phyloP scores from a whole-genome alignment of 64 coral and sea anemone genomes.

The Catalaphyllia jardinei region DNA sequence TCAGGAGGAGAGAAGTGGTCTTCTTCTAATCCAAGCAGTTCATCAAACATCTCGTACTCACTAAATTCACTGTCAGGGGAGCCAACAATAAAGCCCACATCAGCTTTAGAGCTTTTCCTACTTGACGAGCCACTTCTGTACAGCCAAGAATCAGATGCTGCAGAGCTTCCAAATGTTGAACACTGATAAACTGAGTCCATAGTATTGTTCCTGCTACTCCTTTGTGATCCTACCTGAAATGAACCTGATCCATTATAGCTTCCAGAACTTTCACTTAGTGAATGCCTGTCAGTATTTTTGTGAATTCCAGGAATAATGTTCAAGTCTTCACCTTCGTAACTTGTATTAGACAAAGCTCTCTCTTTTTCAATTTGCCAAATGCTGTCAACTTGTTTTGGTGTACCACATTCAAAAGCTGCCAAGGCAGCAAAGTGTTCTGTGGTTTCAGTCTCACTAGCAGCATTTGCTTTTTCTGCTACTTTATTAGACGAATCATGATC shows the following conservation, averaged over 20 bases:
- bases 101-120: slow-evolving; percentile 48
- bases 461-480: not conserved
- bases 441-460: not conserved
- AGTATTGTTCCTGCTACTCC: slow-evolving; percentile 33
- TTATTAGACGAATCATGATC: not conserved
- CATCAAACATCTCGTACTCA: slow-evolving; percentile 96
- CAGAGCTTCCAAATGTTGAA: slow-evolving; percentile 24
- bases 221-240: slow-evolving; percentile 50
- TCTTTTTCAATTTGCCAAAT: slow-evolving; percentile 25
- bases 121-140: slow-evolving; percentile 4
- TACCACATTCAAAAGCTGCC: slow-evolving; percentile 58
- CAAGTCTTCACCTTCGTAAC: slow-evolving; percentile 74
- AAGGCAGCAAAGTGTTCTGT: slow-evolving; percentile 16
- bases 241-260: slow-evolving; percentile 86
- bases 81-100: slow-evolving; percentile 30
- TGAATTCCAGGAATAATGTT: slow-evolving; percentile 99
- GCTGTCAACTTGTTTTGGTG: slow-evolving; percentile 42
- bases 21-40: slow-evolving; percentile 87
- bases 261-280: slow-evolving; percentile 65
- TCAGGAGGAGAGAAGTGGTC: slow-evolving; percentile 93
- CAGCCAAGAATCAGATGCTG: slow-evolving; percentile 44
- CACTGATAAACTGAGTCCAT: slow-evolving; percentile 45
- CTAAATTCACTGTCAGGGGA: slow-evolving; percentile 72
- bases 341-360: not conserved
- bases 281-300: slow-evolving; percentile 58